These are phyloP conservation scores for Leistus spinibarbis DNA, from an alignment of 2,888 invertebrate species.

Conservation along the genomic window DNA sequence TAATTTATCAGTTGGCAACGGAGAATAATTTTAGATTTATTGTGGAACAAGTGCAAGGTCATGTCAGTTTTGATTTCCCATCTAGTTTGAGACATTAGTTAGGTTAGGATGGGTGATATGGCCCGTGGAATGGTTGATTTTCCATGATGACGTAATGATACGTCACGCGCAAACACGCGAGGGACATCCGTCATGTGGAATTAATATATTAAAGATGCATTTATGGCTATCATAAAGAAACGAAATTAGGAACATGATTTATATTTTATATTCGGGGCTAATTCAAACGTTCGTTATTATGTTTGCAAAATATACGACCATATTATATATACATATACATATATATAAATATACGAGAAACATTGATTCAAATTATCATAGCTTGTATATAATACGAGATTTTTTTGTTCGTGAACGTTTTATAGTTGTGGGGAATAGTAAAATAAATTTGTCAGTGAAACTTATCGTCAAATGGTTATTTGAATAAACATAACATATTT, in stretches of 20 bases:
- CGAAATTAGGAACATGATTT: constrained; percentile 33
- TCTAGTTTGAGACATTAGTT: not conserved
- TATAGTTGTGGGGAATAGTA: not conserved
- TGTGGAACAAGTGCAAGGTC: constrained; percentile 30
- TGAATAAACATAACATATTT: not conserved
- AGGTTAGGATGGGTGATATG: not conserved
- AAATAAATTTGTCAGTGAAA: not conserved
- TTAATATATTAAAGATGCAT: constrained; percentile 39
- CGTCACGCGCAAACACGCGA: constrained; percentile 28
- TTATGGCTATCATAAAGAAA: constrained; percentile 34
- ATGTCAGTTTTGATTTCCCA: constrained; percentile 25
- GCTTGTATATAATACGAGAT: not conserved
- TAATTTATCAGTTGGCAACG: too few relatives aligned
- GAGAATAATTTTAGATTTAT: not conserved
- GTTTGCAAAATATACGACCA: constrained; percentile 1
- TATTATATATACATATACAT: not conserved
- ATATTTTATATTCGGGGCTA: constrained; percentile 27
- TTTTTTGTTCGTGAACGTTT: not conserved
- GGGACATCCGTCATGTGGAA: constrained; percentile 34
- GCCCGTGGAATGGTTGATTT: not conserved
- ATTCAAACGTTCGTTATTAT: constrained; percentile 28
- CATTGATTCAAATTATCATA: not conserved
- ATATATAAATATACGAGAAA: not conserved
- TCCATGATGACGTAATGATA: constrained; percentile 8
- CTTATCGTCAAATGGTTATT: not conserved